phyloP scores from a whole-genome alignment of 2,113 vertebrate genomes.

The Rattus norvegicus region GRCr8 NC_086027.1:70776501-70777000 shows the following conservation, averaged over 20 bases:
- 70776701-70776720: background rate
- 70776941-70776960: constrained; percentile 64
- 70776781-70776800: background rate
- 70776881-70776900: constrained; percentile 67
- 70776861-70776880: constrained; percentile 6
- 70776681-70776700: background rate
- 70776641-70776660: background rate
- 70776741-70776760: background rate
- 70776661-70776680: background rate
- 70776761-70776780: constrained; percentile 50
- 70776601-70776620: background rate
- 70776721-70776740: constrained; percentile 11
- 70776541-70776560: background rate
- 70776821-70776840: constrained; percentile 40
- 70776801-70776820: constrained; percentile 54
- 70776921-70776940: constrained; percentile 65
- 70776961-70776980: background rate
- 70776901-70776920: constrained; percentile 46
- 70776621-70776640: background rate
- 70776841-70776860: background rate
- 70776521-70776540: background rate
- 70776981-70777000: background rate
- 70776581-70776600: background rate
- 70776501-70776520: background rate
- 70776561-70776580: background rate